Percentiles rank a stretch among this genome's conserved stretches.
Conservation (phyloP, 2,113 vertebrate species). For the Opisthocomus hoazin region DNA sequence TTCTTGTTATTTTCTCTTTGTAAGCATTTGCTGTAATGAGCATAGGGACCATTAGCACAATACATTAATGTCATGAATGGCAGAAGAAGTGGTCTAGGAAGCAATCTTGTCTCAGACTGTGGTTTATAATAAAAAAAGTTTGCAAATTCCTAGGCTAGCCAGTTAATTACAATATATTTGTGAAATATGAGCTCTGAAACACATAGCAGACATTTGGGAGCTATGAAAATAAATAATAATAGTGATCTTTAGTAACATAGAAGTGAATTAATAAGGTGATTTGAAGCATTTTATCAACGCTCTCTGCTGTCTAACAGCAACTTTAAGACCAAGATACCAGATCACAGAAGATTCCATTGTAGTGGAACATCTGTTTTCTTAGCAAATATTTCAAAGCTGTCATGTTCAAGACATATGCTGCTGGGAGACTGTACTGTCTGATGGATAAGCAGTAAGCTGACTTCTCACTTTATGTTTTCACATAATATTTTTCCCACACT, state of each 20-base stretch:
- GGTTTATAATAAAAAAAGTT: neutral
- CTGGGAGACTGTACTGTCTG: neutral
- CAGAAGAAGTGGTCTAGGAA: neutral
- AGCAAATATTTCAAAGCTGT: neutral
- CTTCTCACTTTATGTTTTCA: neutral
- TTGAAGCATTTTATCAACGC: neutral
- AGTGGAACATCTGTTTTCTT: neutral
- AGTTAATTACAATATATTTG: neutral
- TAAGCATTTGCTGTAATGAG: neutral
- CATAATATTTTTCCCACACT: neutral
- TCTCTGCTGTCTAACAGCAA: neutral
- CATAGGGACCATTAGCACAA: neutral
- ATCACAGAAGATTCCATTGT: neutral
- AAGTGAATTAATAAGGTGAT: neutral
- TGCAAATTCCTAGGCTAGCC: neutral
- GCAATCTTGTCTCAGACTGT: neutral
- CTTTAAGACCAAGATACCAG: neutral
- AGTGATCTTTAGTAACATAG: neutral
- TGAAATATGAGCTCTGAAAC: neutral
- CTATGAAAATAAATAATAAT: neutral
- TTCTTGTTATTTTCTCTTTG: neutral
- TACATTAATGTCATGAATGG: neutral
- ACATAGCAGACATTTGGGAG: accelerated
- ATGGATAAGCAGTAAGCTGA: neutral
- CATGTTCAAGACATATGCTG: neutral